These are phyloP conservation scores for Philonicus albiceps DNA, from an alignment of 2,888 invertebrate species.

Conservation along the genomic window DNA sequence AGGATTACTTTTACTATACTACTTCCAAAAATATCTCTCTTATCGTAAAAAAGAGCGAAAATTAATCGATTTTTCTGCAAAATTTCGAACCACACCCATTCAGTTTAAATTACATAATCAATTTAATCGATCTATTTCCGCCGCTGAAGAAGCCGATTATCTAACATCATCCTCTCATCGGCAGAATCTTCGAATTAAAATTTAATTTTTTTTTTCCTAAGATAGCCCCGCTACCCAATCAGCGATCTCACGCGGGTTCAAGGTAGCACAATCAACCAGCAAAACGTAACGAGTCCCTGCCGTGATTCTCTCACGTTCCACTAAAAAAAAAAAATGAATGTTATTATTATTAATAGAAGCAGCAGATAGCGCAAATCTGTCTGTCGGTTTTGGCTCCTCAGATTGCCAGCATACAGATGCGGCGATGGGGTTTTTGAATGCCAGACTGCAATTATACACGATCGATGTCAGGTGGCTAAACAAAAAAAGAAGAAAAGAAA, in stretches of 20 bases:
- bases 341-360: conserved; percentile 32
- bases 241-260: background rate
- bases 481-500: too few species aligned
- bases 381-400: background rate
- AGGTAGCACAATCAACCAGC: background rate
- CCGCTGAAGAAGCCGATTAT: background rate
- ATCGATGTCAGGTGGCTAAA: background rate
- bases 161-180: background rate
- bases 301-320: conserved; percentile 29
- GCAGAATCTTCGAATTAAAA: background rate
- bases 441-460: background rate
- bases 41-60: background rate
- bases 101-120: background rate
- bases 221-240: background rate
- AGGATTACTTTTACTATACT: background rate
- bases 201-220: background rate
- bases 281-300: background rate
- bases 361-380: background rate
- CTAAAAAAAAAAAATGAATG: background rate
- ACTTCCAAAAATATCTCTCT: background rate
- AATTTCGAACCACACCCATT: background rate
- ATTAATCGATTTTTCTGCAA: background rate
- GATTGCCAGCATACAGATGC: background rate
- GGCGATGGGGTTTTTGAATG: background rate
- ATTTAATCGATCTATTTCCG: background rate